Conservation (phyloP, 2,113 vertebrate species). For the Platichthys stellatus region DNA sequence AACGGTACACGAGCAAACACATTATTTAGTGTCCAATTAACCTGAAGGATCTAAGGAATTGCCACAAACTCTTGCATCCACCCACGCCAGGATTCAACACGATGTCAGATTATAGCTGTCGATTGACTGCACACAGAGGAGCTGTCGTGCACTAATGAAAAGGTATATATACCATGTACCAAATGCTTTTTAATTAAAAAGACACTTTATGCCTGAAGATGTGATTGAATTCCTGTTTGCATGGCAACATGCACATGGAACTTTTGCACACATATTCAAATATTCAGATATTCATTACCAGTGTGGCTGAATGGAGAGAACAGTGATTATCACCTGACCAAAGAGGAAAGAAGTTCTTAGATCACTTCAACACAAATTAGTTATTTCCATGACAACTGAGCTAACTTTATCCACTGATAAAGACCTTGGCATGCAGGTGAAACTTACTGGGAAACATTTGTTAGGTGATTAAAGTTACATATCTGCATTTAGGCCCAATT, state of each 20-base stretch:
- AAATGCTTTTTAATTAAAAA: conserved; percentile 45
- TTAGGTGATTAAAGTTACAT: no score
- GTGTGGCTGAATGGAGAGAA: not conserved
- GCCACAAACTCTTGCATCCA: conserved; percentile 30
- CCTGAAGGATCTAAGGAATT: conserved; percentile 47
- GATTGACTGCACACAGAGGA: conserved; percentile 32
- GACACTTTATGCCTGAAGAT: conserved; percentile 11
- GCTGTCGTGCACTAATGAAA: conserved; percentile 42
- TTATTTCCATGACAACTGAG: not conserved
- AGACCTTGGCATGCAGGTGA: not conserved
- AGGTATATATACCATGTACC: conserved; percentile 24
- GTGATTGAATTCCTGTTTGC: not conserved
- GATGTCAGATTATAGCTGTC: conserved; percentile 42
- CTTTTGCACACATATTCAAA: not conserved
- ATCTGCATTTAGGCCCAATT: no score
- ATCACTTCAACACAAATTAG: not conserved
- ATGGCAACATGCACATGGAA: conserved; percentile 6
- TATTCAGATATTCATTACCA: not conserved
- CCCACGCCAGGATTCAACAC: conserved; percentile 33
- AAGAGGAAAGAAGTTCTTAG: not conserved
- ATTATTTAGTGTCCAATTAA: conserved; percentile 63
- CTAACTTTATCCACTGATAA: not conserved
- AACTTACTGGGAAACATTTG: no score
- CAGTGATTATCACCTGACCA: not conserved
- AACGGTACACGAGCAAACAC: conserved; percentile 38